Evolutionary conservation across 2,797 vertebrate genomes (phyloP).

Genomic region (Ptychobarbus kaznakovi): DNA sequence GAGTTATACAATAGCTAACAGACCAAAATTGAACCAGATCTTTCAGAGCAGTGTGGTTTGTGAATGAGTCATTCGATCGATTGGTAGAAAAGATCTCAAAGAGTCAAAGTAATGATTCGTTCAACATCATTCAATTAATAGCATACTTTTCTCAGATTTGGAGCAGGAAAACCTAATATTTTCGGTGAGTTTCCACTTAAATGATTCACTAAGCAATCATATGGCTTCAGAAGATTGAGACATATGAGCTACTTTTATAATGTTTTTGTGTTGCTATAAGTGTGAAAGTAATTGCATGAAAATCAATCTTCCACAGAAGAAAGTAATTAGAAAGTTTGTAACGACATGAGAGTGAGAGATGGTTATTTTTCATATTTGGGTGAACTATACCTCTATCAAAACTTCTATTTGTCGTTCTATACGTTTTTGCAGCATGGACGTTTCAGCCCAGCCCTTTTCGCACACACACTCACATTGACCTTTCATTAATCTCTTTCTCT

Average conservation of each 20-base stretch:
- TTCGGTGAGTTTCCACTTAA: not conserved
- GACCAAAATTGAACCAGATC: not conserved
- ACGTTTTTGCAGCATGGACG: not conserved
- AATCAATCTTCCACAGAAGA: not conserved
- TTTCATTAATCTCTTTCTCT: slow-evolving; percentile 48
- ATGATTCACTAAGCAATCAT: not conserved
- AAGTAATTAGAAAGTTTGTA: not conserved
- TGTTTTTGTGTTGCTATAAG: not conserved
- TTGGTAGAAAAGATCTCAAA: not conserved
- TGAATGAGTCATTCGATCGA: not conserved
- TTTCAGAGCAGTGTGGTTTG: not conserved
- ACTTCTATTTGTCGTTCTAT: not conserved
- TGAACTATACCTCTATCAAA: not conserved
- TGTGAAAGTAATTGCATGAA: not conserved
- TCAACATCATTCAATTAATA: not conserved
- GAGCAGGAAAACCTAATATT: not conserved
- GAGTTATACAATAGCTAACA: not conserved
- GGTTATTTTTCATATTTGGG: too few species aligned
- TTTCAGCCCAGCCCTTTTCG: not conserved
- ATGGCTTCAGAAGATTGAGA: not conserved
- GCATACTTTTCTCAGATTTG: not conserved
- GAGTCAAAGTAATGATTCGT: not conserved
- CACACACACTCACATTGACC: slow-evolving; percentile 16
- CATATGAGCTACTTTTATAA: not conserved
- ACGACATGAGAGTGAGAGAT: not conserved